These are phyloP conservation scores for Tympanuchus pallidicinctus DNA, from an alignment of 2,113 vertebrate genomes.

Conservation along the genomic window DNA sequence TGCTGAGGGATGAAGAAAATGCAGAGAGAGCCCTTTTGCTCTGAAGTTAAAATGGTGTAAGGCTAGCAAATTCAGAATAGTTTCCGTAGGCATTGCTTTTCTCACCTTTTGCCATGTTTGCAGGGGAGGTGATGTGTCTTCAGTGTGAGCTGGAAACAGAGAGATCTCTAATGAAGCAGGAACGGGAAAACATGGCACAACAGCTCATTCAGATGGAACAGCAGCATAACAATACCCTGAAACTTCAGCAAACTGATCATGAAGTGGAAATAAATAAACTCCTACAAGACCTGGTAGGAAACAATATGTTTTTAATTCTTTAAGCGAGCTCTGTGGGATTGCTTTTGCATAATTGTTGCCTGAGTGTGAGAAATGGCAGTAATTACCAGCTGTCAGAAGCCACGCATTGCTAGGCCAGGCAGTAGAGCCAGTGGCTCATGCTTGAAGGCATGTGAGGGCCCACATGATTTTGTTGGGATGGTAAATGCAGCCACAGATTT, in stretches of 20 bases:
- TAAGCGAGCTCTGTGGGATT: background rate
- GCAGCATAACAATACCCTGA: conserved; percentile 15
- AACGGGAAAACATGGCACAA: conserved; percentile 3
- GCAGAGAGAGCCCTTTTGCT: background rate
- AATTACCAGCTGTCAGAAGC: background rate
- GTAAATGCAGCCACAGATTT: background rate
- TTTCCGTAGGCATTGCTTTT: background rate
- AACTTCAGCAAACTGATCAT: conserved; percentile 21
- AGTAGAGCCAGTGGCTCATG: background rate
- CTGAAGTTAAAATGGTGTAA: background rate
- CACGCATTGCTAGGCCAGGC: background rate
- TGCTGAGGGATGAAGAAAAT: background rate
- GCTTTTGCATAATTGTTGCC: background rate
- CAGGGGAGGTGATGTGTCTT: conserved; percentile 86
- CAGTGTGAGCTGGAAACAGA: conserved; percentile 76
- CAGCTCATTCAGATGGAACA: conserved; percentile 46
- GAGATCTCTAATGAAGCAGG: conserved; percentile 55
- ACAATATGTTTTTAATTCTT: background rate
- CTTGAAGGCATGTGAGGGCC: rapidly evolving
- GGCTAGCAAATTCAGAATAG: background rate
- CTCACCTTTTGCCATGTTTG: background rate
- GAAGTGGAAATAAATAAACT: conserved; percentile 46
- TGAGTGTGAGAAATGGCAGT: background rate
- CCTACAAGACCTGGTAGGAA: conserved; percentile 67
- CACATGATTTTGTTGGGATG: background rate